Percentiles rank a stretch among this genome's conserved stretches.
phyloP scores from a whole-genome alignment of 30 jellyfish, hydroid and myxozoan species.

The Aurelia aurita complex sp. Pacific region DNA sequence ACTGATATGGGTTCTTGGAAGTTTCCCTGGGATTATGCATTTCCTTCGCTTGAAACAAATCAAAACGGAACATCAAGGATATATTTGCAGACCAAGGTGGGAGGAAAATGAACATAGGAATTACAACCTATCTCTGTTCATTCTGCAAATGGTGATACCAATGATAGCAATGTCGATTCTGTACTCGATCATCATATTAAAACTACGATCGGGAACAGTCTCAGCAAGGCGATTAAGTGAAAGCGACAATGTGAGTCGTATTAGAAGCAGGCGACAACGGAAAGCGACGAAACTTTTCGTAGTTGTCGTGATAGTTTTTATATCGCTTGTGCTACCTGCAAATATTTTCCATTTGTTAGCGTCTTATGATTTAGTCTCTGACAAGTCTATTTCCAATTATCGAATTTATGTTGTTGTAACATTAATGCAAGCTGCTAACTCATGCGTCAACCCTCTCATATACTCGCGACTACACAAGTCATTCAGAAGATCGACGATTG shows the following conservation, averaged over 20 bases:
- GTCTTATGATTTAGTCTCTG: background rate
- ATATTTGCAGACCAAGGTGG: conserved; percentile 1
- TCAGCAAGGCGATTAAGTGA: conserved; percentile 68
- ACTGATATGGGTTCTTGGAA: conserved; percentile 68
- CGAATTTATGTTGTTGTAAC: conserved; percentile 34
- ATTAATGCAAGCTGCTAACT: conserved; percentile 68
- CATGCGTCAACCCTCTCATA: conserved; percentile 92
- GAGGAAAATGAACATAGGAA: background rate
- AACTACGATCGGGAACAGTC: conserved; percentile 54
- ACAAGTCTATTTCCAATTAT: background rate
- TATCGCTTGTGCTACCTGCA: conserved; percentile 77
- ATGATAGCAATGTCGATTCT: conserved; percentile 61
- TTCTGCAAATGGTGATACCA: conserved; percentile 73
- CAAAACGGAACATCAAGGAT: background rate
- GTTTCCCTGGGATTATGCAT: conserved; percentile 44
- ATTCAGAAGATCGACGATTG: conserved; percentile 61
- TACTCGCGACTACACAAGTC: conserved; percentile 91
- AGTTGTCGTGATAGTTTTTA: conserved; percentile 66
- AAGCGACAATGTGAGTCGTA: conserved; percentile 63
- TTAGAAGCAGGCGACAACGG: conserved; percentile 66
- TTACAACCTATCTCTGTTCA: conserved; percentile 27
- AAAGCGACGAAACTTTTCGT: conserved; percentile 80
- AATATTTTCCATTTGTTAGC: conserved; percentile 57
- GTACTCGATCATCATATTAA: conserved; percentile 59
- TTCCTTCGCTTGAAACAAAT: conserved; percentile 32